Conservation (phyloP, 2,113 vertebrate genomes). For the Oxyruncus cristatus region DNA sequence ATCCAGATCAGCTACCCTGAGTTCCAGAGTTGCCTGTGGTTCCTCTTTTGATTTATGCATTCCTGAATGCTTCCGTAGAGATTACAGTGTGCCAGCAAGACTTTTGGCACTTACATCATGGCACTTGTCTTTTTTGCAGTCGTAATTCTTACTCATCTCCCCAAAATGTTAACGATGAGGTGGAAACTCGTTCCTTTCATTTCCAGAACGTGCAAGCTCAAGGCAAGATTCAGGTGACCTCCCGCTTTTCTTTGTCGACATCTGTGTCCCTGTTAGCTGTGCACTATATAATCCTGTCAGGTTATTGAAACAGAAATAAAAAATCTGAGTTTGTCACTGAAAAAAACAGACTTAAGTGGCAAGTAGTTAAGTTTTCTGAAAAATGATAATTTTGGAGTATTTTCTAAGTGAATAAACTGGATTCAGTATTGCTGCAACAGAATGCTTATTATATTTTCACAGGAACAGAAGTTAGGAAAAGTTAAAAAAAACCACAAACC, state of each 20-base stretch:
- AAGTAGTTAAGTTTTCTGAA: background rate
- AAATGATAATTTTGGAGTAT: background rate
- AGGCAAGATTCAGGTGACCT: background rate
- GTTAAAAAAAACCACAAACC: background rate
- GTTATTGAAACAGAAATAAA: background rate
- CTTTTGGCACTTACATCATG: background rate
- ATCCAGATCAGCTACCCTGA: background rate
- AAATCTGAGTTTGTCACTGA: background rate
- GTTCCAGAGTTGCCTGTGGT: background rate
- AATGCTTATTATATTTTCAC: background rate
- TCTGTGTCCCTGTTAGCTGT: background rate
- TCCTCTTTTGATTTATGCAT: background rate
- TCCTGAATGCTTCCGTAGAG: background rate
- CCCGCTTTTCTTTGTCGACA: rapidly evolving
- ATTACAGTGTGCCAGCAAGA: background rate
- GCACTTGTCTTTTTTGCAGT: background rate
- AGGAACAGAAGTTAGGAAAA: background rate
- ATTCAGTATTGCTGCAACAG: background rate
- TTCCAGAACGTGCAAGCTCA: background rate
- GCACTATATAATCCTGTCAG: background rate
- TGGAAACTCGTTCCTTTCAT: background rate
- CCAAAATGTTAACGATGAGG: background rate
- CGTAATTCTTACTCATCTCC: background rate
- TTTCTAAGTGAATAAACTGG: background rate
- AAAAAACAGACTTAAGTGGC: background rate